Conservation (phyloP, 2,113 vertebrate genomes). For the Muntiacus reevesi region DNA sequence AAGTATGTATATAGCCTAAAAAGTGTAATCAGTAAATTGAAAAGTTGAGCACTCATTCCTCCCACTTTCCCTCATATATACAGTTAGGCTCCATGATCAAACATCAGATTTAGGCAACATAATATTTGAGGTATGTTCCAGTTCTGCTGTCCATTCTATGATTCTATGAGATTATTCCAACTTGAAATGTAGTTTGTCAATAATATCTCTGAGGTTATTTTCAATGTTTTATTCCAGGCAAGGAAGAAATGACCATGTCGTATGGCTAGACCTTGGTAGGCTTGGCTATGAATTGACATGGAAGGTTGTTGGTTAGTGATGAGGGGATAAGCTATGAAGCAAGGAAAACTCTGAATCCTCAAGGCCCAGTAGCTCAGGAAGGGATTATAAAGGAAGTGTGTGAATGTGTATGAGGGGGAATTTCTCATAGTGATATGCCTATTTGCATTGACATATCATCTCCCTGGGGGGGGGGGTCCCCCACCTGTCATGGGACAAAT, state of each 20-base stretch:
- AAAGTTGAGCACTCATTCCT: neutral
- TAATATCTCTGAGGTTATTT: neutral
- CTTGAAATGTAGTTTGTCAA: neutral
- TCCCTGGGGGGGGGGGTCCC: neutral
- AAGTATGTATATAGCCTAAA: neutral
- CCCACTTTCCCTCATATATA: neutral
- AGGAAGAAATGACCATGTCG: constrained; percentile 1
- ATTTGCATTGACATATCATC: constrained; percentile 31
- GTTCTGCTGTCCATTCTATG: neutral
- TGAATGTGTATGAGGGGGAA: neutral
- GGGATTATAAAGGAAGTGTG: neutral
- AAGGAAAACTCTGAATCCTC: neutral
- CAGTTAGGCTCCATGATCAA: neutral
- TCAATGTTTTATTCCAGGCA: constrained; percentile 5
- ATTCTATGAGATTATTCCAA: constrained; percentile 13
- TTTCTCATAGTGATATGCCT: neutral
- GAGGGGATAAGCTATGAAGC: neutral
- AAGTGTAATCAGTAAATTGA: neutral
- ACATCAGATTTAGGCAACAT: neutral
- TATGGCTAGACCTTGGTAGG: neutral
- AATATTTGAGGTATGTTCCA: constrained; percentile 8
- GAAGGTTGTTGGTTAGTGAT: neutral
- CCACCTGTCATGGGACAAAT: constrained; percentile 10
- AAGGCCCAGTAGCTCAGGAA: neutral
- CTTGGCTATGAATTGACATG: constrained; percentile 2